Evolutionary conservation across 2,888 invertebrate species (phyloP).

Genomic region (Sesia bembeciformis): DNA sequence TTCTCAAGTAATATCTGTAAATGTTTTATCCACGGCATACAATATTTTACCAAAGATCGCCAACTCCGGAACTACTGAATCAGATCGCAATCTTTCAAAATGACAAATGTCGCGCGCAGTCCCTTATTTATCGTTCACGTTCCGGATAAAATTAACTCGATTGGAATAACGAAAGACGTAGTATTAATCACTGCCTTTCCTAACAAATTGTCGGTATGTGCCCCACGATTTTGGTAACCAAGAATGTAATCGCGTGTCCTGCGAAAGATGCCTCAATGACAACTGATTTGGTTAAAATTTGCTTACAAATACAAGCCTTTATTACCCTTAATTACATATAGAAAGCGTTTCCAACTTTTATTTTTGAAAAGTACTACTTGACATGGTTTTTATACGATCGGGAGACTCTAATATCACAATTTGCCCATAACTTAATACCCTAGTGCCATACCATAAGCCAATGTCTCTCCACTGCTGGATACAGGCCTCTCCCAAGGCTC

Average conservation of each 20-base stretch:
- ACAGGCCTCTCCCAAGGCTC: no score
- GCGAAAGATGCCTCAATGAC: not conserved
- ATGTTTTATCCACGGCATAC: not conserved
- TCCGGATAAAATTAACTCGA: slow-evolving; percentile 55
- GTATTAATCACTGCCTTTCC: slow-evolving; percentile 54
- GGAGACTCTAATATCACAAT: no score
- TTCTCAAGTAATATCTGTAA: no score
- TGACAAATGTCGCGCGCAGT: slow-evolving; percentile 41
- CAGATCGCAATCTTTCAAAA: slow-evolving; percentile 58
- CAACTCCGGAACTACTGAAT: slow-evolving; percentile 44
- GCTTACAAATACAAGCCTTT: not conserved
- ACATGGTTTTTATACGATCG: no score
- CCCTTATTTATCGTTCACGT: slow-evolving; percentile 46
- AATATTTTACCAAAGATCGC: not conserved
- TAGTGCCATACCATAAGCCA: no score
- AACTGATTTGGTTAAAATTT: not conserved
- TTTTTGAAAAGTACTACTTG: no score
- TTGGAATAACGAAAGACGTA: slow-evolving; percentile 51
- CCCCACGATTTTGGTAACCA: slow-evolving; percentile 25
- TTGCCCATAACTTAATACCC: no score
- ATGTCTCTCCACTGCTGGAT: no score
- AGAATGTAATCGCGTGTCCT: slow-evolving; percentile 12
- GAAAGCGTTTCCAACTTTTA: no score
- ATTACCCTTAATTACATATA: no score
- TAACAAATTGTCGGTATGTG: slow-evolving; percentile 54